phyloP scores from a whole-genome alignment of 2,888 invertebrate genomes.

The Resseliella maxima region DNA sequence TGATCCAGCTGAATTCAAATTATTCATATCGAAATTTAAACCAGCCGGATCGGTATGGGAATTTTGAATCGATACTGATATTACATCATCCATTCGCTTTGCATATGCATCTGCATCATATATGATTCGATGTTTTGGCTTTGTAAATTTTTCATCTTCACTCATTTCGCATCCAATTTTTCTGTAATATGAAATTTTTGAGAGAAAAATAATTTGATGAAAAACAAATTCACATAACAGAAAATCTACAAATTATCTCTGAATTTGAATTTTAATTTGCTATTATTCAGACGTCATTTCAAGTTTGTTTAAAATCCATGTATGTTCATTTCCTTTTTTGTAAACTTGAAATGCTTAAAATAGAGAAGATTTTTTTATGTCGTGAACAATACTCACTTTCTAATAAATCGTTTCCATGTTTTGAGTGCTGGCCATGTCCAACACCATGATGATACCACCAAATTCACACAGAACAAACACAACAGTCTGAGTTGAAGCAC shows the following conservation, averaged over 20 bases:
- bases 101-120: slow-evolving; percentile 92
- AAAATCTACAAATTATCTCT: no score
- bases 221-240: no score
- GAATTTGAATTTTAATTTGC: no score
- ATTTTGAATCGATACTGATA: slow-evolving; percentile 89
- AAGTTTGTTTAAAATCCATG: no score
- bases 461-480: slow-evolving; percentile 84
- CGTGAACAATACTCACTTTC: slow-evolving; percentile 74
- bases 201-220: no score
- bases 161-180: slow-evolving; percentile 79
- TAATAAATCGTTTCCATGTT: slow-evolving; percentile 86
- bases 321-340: no score
- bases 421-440: slow-evolving; percentile 89
- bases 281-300: no score
- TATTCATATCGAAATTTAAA: slow-evolving; percentile 74
- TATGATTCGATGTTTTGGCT: slow-evolving; percentile 81
- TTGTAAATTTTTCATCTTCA: slow-evolving; percentile 70
- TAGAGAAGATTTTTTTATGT: no score
- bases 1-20: slow-evolving; percentile 78
- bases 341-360: not conserved
- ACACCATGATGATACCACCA: slow-evolving; percentile 93
- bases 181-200: no score
- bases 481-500: slow-evolving; percentile 85
- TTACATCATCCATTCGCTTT: slow-evolving; percentile 84
- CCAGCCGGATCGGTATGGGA: slow-evolving; percentile 92